Evolutionary conservation across 2,797 vertebrate species (phyloP), one percentile per base, ranked within the genome.

Genomic region (Falco naumanni): DNA sequence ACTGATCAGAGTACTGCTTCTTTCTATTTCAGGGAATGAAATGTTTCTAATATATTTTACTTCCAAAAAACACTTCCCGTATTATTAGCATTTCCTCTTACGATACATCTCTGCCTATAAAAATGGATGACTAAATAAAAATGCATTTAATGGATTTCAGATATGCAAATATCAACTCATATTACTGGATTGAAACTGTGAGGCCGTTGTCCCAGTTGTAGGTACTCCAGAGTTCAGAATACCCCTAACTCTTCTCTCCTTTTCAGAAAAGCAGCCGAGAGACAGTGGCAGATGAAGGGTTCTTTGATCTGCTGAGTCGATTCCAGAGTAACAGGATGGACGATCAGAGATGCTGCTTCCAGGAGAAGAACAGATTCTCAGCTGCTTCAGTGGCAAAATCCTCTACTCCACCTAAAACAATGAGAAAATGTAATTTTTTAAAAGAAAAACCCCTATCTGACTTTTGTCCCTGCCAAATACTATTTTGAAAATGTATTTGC

Each of bases 281-380:
- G 68, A 95, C 98, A 63, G 75, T 98, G 56, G 99, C 99, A 88
- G 99, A 99, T 4, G 99, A 99, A 95, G 99, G 99, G 25, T 99
- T 99, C 98, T 99, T 99, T 95, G 99, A 99, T 96, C 98, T 99
- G 75, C 97, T 99, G 86, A 99, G 99, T 92, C 98, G 99, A 61
- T 99, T 99, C 98, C 99, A 99, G 97, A 99, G 99, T 98, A 99
- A 99, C 96, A 98, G 99, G 72, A 99, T 99, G 99, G 99, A 99
- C 28, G 99, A 99, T 95, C 99, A 99, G 93, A 98, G 99, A 77
- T 99, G 99, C 86, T 98, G 97, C 72, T 98, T 99, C 78, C 98
- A 99, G 41, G 98, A 98, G 72, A 98, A 98, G 89, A 98, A 96
- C 97, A 95, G 96, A 57, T 72, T 97, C 33, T 89, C 98, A 6